Conservation (phyloP, 2,113 vertebrate species). For the Menura novaehollandiae region DNA sequence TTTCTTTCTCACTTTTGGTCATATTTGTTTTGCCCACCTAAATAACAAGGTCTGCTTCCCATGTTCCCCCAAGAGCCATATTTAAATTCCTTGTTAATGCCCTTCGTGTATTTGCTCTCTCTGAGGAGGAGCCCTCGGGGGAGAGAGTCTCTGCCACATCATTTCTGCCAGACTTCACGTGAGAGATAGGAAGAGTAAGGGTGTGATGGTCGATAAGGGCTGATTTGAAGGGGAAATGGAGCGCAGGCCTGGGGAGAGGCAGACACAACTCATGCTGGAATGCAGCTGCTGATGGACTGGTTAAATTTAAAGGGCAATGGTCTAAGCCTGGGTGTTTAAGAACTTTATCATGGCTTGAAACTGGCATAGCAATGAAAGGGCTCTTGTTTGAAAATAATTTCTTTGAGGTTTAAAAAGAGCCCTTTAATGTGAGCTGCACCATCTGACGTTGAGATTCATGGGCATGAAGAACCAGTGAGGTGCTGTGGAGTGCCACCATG, state of each 20-base stretch:
- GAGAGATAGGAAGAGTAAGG: background rate
- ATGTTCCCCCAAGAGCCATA: background rate
- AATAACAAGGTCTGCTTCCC: background rate
- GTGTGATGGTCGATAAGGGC: background rate
- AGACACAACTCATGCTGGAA: slow-evolving; percentile 34
- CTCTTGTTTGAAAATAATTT: background rate
- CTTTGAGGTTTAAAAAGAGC: background rate
- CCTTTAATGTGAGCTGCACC: background rate
- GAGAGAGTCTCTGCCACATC: background rate
- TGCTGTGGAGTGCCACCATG: background rate
- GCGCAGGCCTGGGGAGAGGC: background rate
- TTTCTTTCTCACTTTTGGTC: background rate
- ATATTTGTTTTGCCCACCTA: background rate
- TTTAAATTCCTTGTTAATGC: background rate
- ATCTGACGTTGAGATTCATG: background rate
- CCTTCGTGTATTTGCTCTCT: background rate
- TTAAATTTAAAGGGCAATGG: background rate
- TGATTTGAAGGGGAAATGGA: background rate
- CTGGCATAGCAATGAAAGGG: slow-evolving; percentile 9
- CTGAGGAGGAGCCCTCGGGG: background rate
- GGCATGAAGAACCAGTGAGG: background rate
- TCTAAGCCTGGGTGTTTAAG: slow-evolving; percentile 2
- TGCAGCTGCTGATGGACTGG: slow-evolving; percentile 3
- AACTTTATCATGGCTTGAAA: background rate
- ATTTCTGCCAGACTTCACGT: background rate